Base-by-base conservation (phyloP, 1,140 invertebrate species). In the Matsumurasca onukii region DNA sequence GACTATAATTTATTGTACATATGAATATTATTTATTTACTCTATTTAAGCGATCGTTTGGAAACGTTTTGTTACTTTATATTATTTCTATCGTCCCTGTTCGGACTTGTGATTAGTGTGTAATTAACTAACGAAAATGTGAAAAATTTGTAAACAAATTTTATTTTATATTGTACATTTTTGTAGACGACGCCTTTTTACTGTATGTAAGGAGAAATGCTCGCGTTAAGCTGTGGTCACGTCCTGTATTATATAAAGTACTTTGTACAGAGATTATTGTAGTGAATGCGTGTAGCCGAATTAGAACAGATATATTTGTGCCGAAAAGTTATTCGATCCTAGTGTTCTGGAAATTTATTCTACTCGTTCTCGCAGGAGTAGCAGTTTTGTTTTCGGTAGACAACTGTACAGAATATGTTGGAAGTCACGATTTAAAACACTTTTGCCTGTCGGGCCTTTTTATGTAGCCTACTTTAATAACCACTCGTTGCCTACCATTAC, bases 141-240 rank as follows among this genome's bases (percentile, higher is more conserved):
- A 13, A 25, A 59, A 59, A 59, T 27, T 59, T 59, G 55, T 59
- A 59, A 27, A 59, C 55, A 59, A 29, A 59, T 59, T 29, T 59
- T 59, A 59, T 59, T 59, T 59, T 59, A 59, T 59, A 59, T 59
- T 59, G 55, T 59, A 59, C 25, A 59, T 59, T 59, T 59, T 59
- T 27, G 55, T 27, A 59, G 55, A 59, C 25, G 34, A 39, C 34
- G 34, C 34, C 34, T 39, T 39, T 39, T 9, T 39, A 39, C 13
- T 59, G 55, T 59, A 59, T 27, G 55, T 59, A 59, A 13, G 55
- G 55, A 59, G 55, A 59, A 59, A 59, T 59, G 55, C 55, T 59
- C 55, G 25, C 55, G 55, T 59, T 12, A 59, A 59, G 55, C 55
- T 59, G 55, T 59, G 55, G 15, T 39, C 13, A 29, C 55, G 55